Base-by-base conservation (phyloP, 2,888 invertebrate genomes). In the Macrosoma leucophasiata region DNA sequence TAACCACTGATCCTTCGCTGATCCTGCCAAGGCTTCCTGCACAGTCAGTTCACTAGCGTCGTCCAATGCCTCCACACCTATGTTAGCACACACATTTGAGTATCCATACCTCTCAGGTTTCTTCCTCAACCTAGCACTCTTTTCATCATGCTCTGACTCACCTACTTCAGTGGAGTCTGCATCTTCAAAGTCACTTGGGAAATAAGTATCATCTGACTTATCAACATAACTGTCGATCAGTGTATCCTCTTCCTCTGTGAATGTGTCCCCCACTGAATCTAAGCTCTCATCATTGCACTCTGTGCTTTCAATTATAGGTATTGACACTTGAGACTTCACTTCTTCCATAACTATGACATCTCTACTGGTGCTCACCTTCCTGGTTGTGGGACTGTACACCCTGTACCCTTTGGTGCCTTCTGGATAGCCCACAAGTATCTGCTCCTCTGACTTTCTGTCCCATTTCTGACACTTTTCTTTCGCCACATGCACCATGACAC, bases 371-470 rank as follows among this genome's bases (percentile, higher is more conserved):
- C 29, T 33, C 4, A 48, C 18, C 2, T 12, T 24, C 6, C 32
- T 37, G 1, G 26, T 39, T 3, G 23, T 19, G 3, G 43, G 42
- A 22, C 44, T 22, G 25, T 43, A 43, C 4, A 49, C 24, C 13
- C 52, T 41, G 24, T 53, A 51, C 1, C 50, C 53, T 29, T 55
- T 53, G 1, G 43, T 27, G 25, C 43, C 36, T n/a, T 51, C 49
- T 13, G 37, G 18, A 34, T 43, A 53, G 3, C 53, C 48, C 12
- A 46, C 36, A 4, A 49, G 21, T 12, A 46, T 41, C 9, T 12
- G 11, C 27, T 45, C 31, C 13, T 36, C 22, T 7, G 37, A 36
- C 22, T 50, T 48, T 9, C 32, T 42, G 29, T 48, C 46, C 39
- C 41, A 48, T 20, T 53, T 50, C 1, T 17, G 7, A 15, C 44